Evolutionary conservation across 30 jellyfish, hydroid and myxozoan species (phyloP), one percentile per base, ranked within the genome.

Genomic region (Pseudorhiza aurosa): DNA sequence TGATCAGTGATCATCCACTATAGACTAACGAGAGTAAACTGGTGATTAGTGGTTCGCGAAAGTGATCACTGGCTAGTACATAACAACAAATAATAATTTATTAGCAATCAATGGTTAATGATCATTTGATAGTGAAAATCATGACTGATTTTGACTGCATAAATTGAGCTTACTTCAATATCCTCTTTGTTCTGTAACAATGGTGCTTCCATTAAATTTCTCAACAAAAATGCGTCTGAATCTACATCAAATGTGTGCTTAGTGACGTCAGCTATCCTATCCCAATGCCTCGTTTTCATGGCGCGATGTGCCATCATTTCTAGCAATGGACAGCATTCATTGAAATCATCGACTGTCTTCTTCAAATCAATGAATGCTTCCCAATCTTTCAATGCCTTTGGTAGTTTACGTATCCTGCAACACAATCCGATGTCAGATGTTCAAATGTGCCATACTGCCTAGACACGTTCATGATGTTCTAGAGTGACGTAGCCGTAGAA

Each of bases 221-320:
- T 49, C 60, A 88, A 60, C 33, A 76, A 39, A 47, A 88, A 88
- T 8, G 91, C 85, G 30, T 88, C 97, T 2, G 95, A 74, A 15
- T 80, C 88, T 11, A 80, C 83, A 72, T 82, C 91, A 39, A 88
- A 81, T 15, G 83, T 51, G 77, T 88, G 95, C 35, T 72, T 72
- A 9, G 97, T 88, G 35, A 65, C 72, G 14, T 71, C 90, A 50
- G 90, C 78, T 10, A 88, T 88, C 65, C 88, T 65, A 51, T 68
- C 83, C 97, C 97, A 88, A 35, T 88, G 97, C 27, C 97, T 81
- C 19, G 72, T 8, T 44, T 88, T 81, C 95, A 88, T 80, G 9
- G 97, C 95, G 53, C 82, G 73, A 68, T 88, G 87, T 8, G 97
- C 85, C 97, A 88, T 88, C 91, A 88, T 74, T 35, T 88, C 97